phyloP scores from a whole-genome alignment of 2,888 invertebrate genomes.

The Dascillus cervinus region DNA sequence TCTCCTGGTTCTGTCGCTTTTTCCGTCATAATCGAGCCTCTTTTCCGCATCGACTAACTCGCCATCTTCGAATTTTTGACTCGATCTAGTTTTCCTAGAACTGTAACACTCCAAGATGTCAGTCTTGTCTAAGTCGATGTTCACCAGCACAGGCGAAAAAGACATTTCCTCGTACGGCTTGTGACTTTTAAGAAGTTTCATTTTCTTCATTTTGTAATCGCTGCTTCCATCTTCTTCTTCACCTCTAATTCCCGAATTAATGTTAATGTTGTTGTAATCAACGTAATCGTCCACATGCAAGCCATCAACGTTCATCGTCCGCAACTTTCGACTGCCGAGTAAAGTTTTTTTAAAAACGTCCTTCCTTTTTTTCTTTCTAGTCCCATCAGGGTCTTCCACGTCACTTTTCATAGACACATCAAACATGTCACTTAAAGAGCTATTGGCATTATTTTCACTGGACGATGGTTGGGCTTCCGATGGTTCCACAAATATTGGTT shows the following conservation, averaged over 20 bases:
- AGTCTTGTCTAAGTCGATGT: too few relatives aligned
- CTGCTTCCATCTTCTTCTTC: not conserved
- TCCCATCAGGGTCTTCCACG: too few relatives aligned
- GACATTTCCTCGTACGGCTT: too few relatives aligned
- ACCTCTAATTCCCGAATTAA: not conserved
- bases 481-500: too few relatives aligned
- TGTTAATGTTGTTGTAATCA: not conserved
- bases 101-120: too few relatives aligned
- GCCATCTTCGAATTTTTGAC: conserved; percentile 4
- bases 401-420: not conserved
- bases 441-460: too few relatives aligned
- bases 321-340: not conserved
- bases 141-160: too few relatives aligned
- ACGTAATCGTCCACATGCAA: not conserved
- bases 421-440: too few relatives aligned
- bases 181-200: not conserved
- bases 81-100: conserved; percentile 17
- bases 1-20: conserved; percentile 7
- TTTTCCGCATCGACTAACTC: not conserved
- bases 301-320: not conserved
- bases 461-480: too few relatives aligned
- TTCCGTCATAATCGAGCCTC: conserved; percentile 1
- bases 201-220: conserved; percentile 2
- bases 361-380: too few relatives aligned
- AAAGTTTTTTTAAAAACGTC: too few relatives aligned